Percentiles rank a stretch among this genome's conserved stretches.
phyloP scores from a whole-genome alignment of 2,113 vertebrate genomes.

The Pelecanus crispus region DNA sequence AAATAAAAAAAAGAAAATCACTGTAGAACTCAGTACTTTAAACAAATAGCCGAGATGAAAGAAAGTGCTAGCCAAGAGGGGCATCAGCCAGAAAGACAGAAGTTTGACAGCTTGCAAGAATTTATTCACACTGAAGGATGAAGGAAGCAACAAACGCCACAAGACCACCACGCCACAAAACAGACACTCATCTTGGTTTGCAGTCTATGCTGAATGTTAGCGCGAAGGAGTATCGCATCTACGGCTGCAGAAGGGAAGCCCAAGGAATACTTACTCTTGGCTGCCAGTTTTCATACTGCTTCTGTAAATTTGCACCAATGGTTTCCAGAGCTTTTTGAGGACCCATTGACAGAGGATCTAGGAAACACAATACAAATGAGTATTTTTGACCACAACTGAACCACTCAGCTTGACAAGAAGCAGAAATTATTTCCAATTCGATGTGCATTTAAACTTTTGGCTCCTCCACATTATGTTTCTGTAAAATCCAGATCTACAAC shows the following conservation, averaged over 20 bases:
- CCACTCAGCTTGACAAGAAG: not conserved
- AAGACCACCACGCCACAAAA: not conserved
- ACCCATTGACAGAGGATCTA: conserved; percentile 98
- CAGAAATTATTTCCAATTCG: not conserved
- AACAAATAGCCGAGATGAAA: not conserved
- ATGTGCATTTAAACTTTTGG: not conserved
- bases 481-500: not conserved
- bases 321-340: conserved; percentile 99
- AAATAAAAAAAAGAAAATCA: not conserved
- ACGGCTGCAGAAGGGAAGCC: not conserved
- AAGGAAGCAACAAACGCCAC: not conserved
- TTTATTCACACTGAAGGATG: no score
- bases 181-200: no score
- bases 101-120: not conserved
- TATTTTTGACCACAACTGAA: not conserved
- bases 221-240: not conserved
- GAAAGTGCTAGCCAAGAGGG: not conserved
- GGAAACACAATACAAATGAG: not conserved
- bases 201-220: not conserved
- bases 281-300: conserved; percentile 99
- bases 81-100: not conserved
- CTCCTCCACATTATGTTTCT: not conserved
- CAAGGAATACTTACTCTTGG: conserved; percentile 82
- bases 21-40: not conserved
- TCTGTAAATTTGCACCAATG: conserved; percentile 95